Percentiles rank a stretch among this genome's conserved stretches.
phyloP scores from a whole-genome alignment of 2,113 vertebrate genomes.

The Daboia siamensis region DNA sequence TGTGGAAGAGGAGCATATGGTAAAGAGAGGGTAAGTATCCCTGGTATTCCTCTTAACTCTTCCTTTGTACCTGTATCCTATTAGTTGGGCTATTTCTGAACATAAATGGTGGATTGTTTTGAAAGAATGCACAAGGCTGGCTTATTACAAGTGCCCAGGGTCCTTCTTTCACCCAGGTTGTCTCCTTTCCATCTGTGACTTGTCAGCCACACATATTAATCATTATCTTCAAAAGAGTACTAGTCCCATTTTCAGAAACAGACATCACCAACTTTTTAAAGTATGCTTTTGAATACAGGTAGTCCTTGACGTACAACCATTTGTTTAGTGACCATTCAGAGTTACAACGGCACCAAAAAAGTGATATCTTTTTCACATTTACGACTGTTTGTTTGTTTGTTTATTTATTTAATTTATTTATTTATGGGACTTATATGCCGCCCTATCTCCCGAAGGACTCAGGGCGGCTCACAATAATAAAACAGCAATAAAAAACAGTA shows the following conservation, averaged over 20 bases:
- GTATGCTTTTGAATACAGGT: background rate
- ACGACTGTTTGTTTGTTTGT: too few relatives aligned
- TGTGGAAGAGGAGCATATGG: background rate
- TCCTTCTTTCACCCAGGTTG: background rate
- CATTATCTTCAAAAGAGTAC: background rate
- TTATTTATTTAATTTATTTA: too few relatives aligned
- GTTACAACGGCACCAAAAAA: background rate
- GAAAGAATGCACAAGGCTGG: background rate
- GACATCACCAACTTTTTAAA: background rate
- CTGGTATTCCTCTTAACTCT: background rate
- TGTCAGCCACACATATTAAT: background rate
- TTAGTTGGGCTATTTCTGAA: background rate
- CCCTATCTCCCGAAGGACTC: too few relatives aligned
- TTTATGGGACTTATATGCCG: too few relatives aligned
- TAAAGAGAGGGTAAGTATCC: background rate
- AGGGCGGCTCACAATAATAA: too few relatives aligned
- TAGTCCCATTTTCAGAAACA: background rate
- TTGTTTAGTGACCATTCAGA: background rate
- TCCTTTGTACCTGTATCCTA: background rate
- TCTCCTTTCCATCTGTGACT: background rate
- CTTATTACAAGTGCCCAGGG: background rate
- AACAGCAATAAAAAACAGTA: too few relatives aligned
- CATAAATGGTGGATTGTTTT: background rate
- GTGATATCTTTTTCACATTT: background rate
- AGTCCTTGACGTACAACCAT: background rate